Conservation (phyloP, 2,113 vertebrate genomes). For the Epinephelus fuscoguttatus region DNA sequence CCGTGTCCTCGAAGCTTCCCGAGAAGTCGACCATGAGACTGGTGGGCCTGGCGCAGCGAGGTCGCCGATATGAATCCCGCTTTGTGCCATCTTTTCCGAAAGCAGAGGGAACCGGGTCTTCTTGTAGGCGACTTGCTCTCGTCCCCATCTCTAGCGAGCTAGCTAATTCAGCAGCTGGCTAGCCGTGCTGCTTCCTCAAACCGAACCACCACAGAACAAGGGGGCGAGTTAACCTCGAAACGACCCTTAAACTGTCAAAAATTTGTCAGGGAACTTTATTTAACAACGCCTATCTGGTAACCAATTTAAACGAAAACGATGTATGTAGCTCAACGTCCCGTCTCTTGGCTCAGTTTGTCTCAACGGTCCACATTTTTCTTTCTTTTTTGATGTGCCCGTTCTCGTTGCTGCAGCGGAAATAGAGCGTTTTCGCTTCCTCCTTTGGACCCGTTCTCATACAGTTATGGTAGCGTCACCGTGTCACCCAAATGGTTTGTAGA, state of each 20-base stretch:
- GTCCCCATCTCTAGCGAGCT: conserved; percentile 81
- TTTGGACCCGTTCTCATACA: background rate
- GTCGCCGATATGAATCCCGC: conserved; percentile 81
- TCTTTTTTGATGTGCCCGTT: conserved; percentile 64
- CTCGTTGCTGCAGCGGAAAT: conserved; percentile 82
- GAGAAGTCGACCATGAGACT: conserved; percentile 86
- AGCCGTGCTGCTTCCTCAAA: conserved; percentile 64
- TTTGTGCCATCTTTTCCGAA: conserved; percentile 82
- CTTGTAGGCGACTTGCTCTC: conserved; percentile 85
- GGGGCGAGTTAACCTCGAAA: conserved; percentile 55
- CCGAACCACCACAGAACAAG: conserved; percentile 21
- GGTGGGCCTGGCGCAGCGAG: conserved; percentile 81
- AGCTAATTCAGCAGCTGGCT: conserved; percentile 51
- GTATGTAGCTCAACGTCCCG: background rate
- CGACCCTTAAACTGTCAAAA: conserved; percentile 22
- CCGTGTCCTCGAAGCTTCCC: conserved; percentile 84
- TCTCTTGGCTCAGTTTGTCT: conserved; percentile 57
- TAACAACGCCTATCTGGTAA: background rate
- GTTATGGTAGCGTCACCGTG: conserved; percentile 63
- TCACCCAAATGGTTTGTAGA: background rate
- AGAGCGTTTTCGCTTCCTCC: conserved; percentile 59
- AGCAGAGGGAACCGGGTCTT: conserved; percentile 79
- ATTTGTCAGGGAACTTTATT: background rate
- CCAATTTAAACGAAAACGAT: background rate
- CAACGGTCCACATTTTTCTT: conserved; percentile 74